Evolutionary conservation across 1,140 invertebrate genomes (phyloP).

Genomic region (Zophobas morio): DNA sequence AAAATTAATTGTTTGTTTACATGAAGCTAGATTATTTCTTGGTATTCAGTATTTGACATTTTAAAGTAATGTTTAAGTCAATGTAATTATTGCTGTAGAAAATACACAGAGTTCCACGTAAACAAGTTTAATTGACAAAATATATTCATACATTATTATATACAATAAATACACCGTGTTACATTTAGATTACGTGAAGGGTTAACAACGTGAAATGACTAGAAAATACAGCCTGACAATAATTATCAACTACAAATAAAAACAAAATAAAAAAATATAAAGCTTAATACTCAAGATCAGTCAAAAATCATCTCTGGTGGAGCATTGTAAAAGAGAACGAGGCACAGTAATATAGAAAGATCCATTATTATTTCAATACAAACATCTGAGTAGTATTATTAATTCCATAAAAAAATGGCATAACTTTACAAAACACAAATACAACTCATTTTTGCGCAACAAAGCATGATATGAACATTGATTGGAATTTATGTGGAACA

Average conservation of each 20-base stretch:
- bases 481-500: conserved; percentile 42
- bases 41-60: neutral
- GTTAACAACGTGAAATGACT: conserved; percentile 37
- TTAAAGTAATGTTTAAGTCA: neutral
- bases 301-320: neutral
- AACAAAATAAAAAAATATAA: conserved; percentile 13
- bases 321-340: neutral
- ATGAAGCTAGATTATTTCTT: neutral
- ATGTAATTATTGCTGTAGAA: conserved; percentile 19
- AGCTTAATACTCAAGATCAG: conserved; percentile 29
- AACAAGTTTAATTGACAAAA: conserved; percentile 42
- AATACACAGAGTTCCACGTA: conserved; percentile 30
- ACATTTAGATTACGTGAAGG: conserved; percentile 36
- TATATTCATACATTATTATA: conserved; percentile 33
- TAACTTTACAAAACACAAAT: neutral
- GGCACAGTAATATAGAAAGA: neutral
- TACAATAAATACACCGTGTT: conserved; percentile 37
- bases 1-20: conserved; percentile 1
- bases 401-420: neutral
- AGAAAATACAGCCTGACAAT: conserved; percentile 36
- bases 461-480: conserved; percentile 17
- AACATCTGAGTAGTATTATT: neutral
- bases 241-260: conserved; percentile 6
- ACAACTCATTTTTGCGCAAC: conserved; percentile 30
- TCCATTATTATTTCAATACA: too few relatives aligned